A percentile compares a stretch with the other conserved stretches of the same genome.
Conservation (phyloP, 2,797 vertebrate genomes). For the Muscicapa striata region DNA sequence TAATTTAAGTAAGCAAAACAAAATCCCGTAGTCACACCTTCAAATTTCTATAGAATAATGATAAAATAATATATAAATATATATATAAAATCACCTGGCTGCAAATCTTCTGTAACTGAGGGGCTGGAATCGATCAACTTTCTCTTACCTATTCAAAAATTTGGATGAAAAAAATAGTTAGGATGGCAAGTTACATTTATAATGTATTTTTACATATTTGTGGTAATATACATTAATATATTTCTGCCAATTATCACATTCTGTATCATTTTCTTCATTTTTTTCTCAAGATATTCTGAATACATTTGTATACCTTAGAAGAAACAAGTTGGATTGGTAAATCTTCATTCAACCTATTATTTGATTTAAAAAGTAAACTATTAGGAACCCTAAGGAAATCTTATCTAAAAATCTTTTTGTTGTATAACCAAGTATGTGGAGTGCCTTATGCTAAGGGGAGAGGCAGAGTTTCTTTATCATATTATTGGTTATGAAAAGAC, state of each 20-base stretch:
- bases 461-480: not conserved
- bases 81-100: not conserved
- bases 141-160: not conserved
- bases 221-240: not conserved
- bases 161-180: not conserved
- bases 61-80: not conserved
- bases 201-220: not conserved
- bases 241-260: not conserved
- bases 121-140: not conserved
- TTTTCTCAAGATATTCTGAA: not conserved
- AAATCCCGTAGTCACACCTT: not conserved
- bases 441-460: not conserved
- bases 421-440: rapidly evolving
- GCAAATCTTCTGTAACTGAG: not conserved
- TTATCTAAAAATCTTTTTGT: not conserved
- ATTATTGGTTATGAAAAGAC: not conserved
- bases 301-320: not conserved
- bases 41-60: not conserved
- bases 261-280: not conserved
- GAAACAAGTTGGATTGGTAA: not conserved
- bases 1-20: not conserved
- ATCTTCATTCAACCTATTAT: not conserved
- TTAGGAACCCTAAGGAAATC: not conserved
- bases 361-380: not conserved
- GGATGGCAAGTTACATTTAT: not conserved